phyloP scores from a whole-genome alignment of 53 echinoderm and acorn worm genomes.

The Pentamera pediparva region DNA sequence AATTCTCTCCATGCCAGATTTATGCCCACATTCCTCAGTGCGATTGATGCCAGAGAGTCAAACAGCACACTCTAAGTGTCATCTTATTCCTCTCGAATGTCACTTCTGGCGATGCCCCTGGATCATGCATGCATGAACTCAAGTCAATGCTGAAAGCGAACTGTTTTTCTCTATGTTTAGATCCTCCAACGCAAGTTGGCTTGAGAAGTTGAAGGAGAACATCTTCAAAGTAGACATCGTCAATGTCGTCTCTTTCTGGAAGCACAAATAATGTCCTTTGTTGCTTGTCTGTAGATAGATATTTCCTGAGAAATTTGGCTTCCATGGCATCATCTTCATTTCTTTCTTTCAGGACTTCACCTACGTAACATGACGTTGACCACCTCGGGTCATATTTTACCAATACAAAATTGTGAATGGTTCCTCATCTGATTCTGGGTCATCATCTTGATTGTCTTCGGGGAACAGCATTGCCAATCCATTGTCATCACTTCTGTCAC shows the following conservation, averaged over 20 bases:
- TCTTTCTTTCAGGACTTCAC: not conserved
- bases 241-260: no score
- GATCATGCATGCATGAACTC: not conserved
- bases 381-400: not conserved
- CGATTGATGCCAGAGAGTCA: no score
- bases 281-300: no score
- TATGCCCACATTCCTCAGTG: no score
- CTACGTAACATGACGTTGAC: not conserved
- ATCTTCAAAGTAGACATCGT: no score
- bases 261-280: no score
- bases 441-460: not conserved
- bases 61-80: no score
- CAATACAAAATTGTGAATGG: not conserved
- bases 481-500: not conserved
- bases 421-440: not conserved
- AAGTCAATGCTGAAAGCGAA: not conserved
- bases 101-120: no score
- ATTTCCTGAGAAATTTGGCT: no score
- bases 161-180: not conserved
- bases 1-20: no score
- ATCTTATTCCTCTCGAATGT: no score
- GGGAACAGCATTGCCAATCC: not conserved
- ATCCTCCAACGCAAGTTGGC: not conserved
- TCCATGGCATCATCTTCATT: not conserved
- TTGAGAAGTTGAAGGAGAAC: not conserved